These are phyloP conservation scores for Drosophila ogumai DNA, from an alignment of 1,140 invertebrate genomes.

Conservation along the genomic window DNA sequence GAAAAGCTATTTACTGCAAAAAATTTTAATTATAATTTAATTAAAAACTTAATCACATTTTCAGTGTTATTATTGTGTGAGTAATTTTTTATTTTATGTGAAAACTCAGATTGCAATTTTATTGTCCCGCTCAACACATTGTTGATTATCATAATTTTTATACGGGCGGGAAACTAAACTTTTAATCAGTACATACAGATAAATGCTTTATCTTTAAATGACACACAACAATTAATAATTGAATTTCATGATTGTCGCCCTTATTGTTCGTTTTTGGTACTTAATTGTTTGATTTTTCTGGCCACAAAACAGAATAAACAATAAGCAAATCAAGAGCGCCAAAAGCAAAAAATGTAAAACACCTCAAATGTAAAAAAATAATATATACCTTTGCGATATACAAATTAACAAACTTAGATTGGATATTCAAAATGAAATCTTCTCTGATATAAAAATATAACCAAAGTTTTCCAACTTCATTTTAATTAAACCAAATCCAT, in stretches of 20 bases:
- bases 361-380: too few species aligned
- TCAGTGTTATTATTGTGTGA: constrained; percentile 21
- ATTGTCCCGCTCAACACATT: constrained; percentile 25
- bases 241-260: background rate
- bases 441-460: too few species aligned
- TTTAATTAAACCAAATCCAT: constrained; percentile 35
- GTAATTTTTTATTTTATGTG: constrained; percentile 55
- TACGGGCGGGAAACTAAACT: constrained; percentile 11
- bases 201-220: background rate
- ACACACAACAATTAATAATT: background rate
- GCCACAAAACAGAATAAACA: background rate
- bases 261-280: constrained; percentile 4
- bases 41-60: constrained; percentile 72
- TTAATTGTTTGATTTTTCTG: background rate
- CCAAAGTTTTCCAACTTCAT: too few species aligned
- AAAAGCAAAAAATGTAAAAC: too few species aligned
- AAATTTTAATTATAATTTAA: constrained; percentile 76
- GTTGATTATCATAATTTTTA: background rate
- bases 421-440: too few species aligned
- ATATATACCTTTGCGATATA: too few species aligned
- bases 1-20: constrained; percentile 22
- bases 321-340: background rate
- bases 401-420: too few species aligned
- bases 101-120: constrained; percentile 56
- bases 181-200: background rate